Conservation (phyloP, 2,113 vertebrate genomes). For the Petaurus breviceps region DNA sequence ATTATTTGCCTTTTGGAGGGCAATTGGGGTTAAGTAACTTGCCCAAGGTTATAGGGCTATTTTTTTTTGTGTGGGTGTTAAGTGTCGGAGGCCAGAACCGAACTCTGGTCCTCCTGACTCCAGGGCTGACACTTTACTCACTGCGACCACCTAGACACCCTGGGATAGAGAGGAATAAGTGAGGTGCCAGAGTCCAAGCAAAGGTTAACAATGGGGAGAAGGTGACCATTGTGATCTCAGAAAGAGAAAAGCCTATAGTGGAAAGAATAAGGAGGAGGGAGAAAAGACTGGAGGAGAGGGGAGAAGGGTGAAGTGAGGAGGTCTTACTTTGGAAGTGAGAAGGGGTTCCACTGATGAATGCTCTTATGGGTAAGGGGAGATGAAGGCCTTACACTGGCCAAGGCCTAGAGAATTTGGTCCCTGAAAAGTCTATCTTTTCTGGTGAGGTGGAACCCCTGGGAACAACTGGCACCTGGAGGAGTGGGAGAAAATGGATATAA, state of each 20-base stretch:
- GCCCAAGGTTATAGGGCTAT: too few relatives aligned
- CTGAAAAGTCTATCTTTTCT: background rate
- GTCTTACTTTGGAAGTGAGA: background rate
- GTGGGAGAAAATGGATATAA: background rate
- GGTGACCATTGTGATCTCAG: background rate
- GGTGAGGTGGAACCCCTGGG: background rate
- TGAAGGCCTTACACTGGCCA: background rate
- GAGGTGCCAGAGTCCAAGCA: background rate
- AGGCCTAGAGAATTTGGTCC: background rate
- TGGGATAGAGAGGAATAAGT: background rate
- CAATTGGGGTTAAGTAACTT: too few relatives aligned
- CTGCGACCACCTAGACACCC: too few relatives aligned
- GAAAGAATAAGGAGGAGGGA: background rate
- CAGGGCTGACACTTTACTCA: too few relatives aligned
- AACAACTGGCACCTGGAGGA: background rate
- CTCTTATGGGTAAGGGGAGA: background rate
- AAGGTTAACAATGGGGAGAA: background rate
- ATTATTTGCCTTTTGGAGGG: too few relatives aligned
- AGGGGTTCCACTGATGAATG: background rate
- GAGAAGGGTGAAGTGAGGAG: background rate
- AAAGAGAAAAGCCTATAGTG: background rate
- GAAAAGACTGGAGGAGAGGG: too few relatives aligned
- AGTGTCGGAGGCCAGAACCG: too few relatives aligned
- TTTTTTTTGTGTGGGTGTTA: too few relatives aligned
- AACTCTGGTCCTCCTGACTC: too few relatives aligned